These are phyloP conservation scores for Glossosoma conforme DNA, from an alignment of 1,140 invertebrate genomes.

Conservation along the genomic window DNA sequence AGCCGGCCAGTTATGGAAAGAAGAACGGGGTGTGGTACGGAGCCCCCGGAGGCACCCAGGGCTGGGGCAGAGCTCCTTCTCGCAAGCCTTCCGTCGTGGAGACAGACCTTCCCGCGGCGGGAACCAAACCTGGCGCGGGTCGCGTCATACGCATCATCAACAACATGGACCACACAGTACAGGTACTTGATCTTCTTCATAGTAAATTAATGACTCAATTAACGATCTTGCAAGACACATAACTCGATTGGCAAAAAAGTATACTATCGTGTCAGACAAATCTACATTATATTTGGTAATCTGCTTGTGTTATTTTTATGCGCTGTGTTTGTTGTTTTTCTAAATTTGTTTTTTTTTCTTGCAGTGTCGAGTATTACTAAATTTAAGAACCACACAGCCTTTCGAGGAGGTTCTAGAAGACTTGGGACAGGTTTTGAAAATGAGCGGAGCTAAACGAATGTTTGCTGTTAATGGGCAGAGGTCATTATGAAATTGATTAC, in stretches of 20 bases:
- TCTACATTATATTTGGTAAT: no score
- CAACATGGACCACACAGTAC: slow-evolving; percentile 84
- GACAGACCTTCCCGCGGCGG: slow-evolving; percentile 62
- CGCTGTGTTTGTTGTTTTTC: no score
- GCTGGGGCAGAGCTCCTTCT: slow-evolving; percentile 59
- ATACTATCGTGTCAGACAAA: no score
- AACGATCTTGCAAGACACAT: no score
- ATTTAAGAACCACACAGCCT: slow-evolving; percentile 85
- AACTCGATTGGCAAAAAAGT: no score
- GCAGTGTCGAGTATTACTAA: slow-evolving; percentile 84
- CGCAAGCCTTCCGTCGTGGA: slow-evolving; percentile 72
- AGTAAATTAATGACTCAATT: no score
- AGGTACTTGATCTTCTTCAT: slow-evolving; percentile 62
- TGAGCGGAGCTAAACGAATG: slow-evolving; percentile 84
- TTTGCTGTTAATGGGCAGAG: slow-evolving; percentile 86
- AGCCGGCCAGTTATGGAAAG: slow-evolving; percentile 82
- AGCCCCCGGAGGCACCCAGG: slow-evolving; percentile 57
- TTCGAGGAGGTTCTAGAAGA: slow-evolving; percentile 94
- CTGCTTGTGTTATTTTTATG: no score
- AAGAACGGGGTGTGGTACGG: slow-evolving; percentile 84
- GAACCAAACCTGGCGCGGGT: slow-evolving; percentile 72
- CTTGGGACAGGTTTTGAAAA: slow-evolving; percentile 86
- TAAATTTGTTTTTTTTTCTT: slow-evolving; percentile 31
- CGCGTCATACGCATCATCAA: slow-evolving; percentile 88
- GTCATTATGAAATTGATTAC: slow-evolving; percentile 46